Percentiles rank a stretch among this genome's conserved stretches.
These are phyloP conservation scores for Bombus ignitus DNA, from an alignment of 1,140 invertebrate genomes.

Conservation along the genomic window DNA sequence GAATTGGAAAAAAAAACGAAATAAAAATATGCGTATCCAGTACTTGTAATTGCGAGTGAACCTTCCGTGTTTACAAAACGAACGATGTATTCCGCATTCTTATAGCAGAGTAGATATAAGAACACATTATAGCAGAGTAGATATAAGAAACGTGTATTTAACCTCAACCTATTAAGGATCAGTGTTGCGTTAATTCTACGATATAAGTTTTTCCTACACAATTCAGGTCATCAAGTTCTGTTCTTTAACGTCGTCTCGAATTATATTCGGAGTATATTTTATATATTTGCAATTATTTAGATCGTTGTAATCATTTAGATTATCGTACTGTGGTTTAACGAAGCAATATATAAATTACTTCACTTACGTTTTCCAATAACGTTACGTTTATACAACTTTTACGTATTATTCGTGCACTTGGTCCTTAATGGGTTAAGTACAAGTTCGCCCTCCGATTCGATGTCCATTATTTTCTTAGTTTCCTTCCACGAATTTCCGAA, in stretches of 20 bases:
- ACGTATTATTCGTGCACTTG: not conserved
- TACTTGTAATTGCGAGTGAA: not conserved
- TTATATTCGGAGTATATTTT: too few species aligned
- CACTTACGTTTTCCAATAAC: not conserved
- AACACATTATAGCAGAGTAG: not conserved
- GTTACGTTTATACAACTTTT: not conserved
- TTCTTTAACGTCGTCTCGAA: not conserved
- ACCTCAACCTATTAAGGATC: not conserved
- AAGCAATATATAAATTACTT: not conserved
- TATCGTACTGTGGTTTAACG: too few species aligned
- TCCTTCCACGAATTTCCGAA: not conserved
- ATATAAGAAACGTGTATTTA: not conserved
- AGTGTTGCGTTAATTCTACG: not conserved
- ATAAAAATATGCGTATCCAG: not conserved
- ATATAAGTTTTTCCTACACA: not conserved
- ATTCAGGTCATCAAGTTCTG: not conserved
- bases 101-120: not conserved
- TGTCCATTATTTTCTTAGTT: slow-evolving; percentile 11
- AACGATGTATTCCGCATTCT: not conserved
- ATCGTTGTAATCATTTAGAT: too few species aligned
- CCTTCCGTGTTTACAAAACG: not conserved
- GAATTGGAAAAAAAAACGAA: not conserved
- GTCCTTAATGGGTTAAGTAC: not conserved
- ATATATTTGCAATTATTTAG: too few species aligned
- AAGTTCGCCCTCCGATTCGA: not conserved